These are phyloP conservation scores for Acrobasis consociella DNA, from an alignment of 2,888 invertebrate genomes.

Conservation along the genomic window DNA sequence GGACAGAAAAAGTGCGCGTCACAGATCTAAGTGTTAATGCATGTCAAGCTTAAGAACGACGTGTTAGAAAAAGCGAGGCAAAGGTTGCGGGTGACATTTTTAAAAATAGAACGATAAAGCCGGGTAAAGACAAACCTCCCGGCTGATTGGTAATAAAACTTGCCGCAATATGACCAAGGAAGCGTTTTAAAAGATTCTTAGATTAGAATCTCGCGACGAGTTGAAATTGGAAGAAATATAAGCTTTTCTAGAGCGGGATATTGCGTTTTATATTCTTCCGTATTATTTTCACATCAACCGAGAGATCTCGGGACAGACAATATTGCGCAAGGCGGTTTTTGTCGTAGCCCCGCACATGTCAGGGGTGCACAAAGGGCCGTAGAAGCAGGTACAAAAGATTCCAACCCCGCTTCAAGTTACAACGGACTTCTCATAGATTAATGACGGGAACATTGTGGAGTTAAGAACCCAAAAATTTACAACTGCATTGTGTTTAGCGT, in stretches of 20 bases:
- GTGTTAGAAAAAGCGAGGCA: conserved; percentile 71
- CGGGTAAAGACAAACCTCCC: conserved; percentile 47
- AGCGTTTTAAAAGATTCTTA: conserved; percentile 44
- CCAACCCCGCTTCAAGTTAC: conserved; percentile 76
- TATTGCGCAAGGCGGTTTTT: conserved; percentile 78
- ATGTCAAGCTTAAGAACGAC: conserved; percentile 76
- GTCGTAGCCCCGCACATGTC: conserved; percentile 72
- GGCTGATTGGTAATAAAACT: conserved; percentile 53
- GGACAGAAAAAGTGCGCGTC: conserved; percentile 72
- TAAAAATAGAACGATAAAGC: conserved; percentile 59
- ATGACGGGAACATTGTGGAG: conserved; percentile 79
- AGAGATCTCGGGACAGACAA: conserved; percentile 62
- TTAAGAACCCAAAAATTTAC: conserved; percentile 82
- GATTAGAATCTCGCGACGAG: conserved; percentile 47
- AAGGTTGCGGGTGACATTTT: conserved; percentile 77
- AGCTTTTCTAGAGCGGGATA: conserved; percentile 42
- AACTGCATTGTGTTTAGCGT: conserved; percentile 72
- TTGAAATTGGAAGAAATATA: conserved; percentile 47
- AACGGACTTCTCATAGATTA: conserved; percentile 74
- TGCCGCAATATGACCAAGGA: conserved; percentile 33
- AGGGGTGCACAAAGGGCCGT: conserved; percentile 67
- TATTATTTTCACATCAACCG: conserved; percentile 73
- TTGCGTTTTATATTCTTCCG: conserved; percentile 58
- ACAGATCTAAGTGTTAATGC: conserved; percentile 76
- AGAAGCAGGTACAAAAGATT: conserved; percentile 76